These are phyloP conservation scores for Barypeithes pellucidus DNA, from an alignment of 2,888 invertebrate genomes.

Conservation along the genomic window DNA sequence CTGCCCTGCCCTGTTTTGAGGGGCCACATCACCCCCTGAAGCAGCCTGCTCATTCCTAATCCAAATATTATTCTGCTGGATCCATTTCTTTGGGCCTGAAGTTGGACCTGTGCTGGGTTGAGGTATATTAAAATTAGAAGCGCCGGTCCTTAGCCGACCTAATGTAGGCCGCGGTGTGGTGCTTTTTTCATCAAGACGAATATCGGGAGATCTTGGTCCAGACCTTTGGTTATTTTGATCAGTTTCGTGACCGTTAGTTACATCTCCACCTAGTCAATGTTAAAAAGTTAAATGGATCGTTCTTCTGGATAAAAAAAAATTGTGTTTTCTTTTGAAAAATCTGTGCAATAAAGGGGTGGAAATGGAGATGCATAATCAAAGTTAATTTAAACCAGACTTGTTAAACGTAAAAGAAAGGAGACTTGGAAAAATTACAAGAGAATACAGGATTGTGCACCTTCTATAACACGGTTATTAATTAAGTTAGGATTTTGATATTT, in stretches of 20 bases:
- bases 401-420: too few species aligned
- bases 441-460: too few species aligned
- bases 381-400: too few species aligned
- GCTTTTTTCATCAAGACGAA: conserved; percentile 30
- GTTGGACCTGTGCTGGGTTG: neutral
- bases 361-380: too few species aligned
- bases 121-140: conserved; percentile 2
- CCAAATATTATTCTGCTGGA: conserved; percentile 54
- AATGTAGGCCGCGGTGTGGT: conserved; percentile 63
- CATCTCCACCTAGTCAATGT: conserved; percentile 30
- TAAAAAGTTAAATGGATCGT: too few species aligned
- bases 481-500: too few species aligned
- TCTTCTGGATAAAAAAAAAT: too few species aligned
- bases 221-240: conserved; percentile 7
- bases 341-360: too few species aligned
- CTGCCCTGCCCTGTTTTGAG: conserved; percentile 30
- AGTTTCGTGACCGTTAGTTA: conserved; percentile 26
- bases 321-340: too few species aligned
- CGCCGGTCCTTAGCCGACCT: conserved; percentile 49
- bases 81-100: conserved; percentile 44
- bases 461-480: too few species aligned
- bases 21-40: conserved; percentile 15
- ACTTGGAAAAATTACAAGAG: too few species aligned
- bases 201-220: conserved; percentile 9
- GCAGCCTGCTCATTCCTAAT: conserved; percentile 52